Evolutionary conservation across 2,888 invertebrate genomes (phyloP).

Genomic region (Monochamus alternatus): DNA sequence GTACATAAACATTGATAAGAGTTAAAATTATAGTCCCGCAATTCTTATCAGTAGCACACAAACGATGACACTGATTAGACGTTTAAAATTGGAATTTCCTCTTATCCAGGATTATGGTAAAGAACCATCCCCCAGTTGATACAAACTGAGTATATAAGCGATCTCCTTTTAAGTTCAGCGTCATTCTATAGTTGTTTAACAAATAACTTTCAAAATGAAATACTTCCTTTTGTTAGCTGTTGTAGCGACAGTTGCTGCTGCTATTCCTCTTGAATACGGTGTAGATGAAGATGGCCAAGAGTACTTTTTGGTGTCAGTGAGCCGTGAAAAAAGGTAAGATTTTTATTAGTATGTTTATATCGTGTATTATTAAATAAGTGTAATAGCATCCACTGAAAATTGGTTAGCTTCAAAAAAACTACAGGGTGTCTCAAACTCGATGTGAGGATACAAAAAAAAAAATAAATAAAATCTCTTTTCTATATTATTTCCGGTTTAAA

Average conservation of each 20-base stretch:
- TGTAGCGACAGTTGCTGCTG: constrained; percentile 35
- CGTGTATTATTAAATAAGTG: too few relatives aligned
- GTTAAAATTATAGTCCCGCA: neutral
- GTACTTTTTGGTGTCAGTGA: constrained; percentile 42
- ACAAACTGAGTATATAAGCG: neutral
- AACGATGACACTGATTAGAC: neutral
- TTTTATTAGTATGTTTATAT: constrained; percentile 3
- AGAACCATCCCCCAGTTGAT: neutral
- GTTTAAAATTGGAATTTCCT: constrained; percentile 1
- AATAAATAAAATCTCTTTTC: too few relatives aligned
- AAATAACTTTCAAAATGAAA: constrained; percentile 42
- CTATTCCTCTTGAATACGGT: constrained; percentile 44
- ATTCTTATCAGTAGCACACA: neutral
- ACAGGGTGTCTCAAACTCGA: too few relatives aligned
- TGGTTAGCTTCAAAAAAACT: too few relatives aligned
- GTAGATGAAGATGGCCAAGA: constrained; percentile 50
- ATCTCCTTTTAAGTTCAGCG: too few relatives aligned
- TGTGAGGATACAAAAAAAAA: too few relatives aligned
- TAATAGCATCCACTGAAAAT: too few relatives aligned
- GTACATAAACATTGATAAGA: neutral
- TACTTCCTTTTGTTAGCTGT: constrained; percentile 36
- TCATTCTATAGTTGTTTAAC: neutral
- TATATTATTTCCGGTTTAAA: too few relatives aligned
- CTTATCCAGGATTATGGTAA: neutral
- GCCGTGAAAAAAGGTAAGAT: constrained; percentile 47